Evolutionary conservation across 2,888 invertebrate species (phyloP), one percentile per base, ranked within the genome.

Genomic region (Xanthia togata): DNA sequence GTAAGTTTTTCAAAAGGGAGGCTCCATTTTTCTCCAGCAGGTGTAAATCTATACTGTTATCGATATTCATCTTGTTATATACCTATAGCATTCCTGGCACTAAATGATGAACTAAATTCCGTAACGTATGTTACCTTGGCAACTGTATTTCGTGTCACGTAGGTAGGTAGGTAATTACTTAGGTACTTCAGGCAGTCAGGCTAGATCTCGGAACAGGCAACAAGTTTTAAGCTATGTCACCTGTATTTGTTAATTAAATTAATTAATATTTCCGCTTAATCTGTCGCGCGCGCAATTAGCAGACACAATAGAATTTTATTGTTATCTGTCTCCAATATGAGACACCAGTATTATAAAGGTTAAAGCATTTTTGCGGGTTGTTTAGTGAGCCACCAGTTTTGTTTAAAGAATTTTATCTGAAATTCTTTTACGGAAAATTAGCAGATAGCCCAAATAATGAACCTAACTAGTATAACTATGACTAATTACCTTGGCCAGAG

Each of bases 191-290:
- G 31, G 9, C 41, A 8, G 47, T 26, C 14, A 9, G 31, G 9
- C 41, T 11, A 55, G 57, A 31, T 74, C 75, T 31, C 63, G 41
- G 20, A 68, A 53, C 50, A 20, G 2, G 14, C 38, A 57, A 67
- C 44, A 35, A 26, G 57, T 75, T 62, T 53, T 4, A 71, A 62
- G n/a, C 31, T 47, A 47, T 60, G 20, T 76, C 85, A 76, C 62
- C 85, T 73, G 70, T 68, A 81, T 76, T 64, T 62, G 20, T 50
- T 85, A 78, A 82, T 83, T 78, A 78, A 77, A 64, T 71, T 85
- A 77, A 82, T 78, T 77, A 57, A n/a, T 60, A 57, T 68, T 63
- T 77, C 67, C 26, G 35, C 4, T 44, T 70, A n/a, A n/a, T n/a
- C n/a, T n/a, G n/a, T n/a, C n/a, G n/a, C n/a, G n/a, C n/a, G n/a